Evolutionary conservation across 2,113 vertebrate genomes (phyloP).

Genomic region (Oceanodroma tethys): DNA sequence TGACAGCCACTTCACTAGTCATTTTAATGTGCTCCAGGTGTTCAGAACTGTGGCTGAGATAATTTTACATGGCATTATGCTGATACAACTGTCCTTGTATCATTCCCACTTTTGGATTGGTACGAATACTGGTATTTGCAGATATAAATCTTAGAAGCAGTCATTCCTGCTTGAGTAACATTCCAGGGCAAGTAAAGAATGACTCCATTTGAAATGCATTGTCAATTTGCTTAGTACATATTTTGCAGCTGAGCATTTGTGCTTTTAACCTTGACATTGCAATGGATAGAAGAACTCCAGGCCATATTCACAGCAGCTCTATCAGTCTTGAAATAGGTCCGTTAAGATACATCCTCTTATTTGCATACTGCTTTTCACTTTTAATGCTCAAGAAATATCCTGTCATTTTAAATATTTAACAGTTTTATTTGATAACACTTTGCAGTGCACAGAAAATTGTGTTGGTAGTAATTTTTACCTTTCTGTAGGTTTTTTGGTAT

Average conservation of each 20-base stretch:
- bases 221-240: background rate
- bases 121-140: background rate
- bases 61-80: background rate
- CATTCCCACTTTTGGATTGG: background rate
- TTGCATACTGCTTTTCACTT: background rate
- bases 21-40: background rate
- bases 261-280: background rate
- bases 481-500: background rate
- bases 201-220: background rate
- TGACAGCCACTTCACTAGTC: background rate
- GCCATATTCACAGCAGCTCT: background rate
- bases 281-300: background rate
- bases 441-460: background rate
- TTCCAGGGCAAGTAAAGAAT: background rate
- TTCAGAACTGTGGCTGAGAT: background rate
- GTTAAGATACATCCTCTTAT: background rate
- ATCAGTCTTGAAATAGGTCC: background rate
- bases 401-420: background rate
- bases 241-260: background rate
- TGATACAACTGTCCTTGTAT: background rate
- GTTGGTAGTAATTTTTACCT: background rate
- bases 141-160: background rate
- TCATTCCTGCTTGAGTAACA: background rate
- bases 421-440: background rate
- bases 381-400: background rate